A percentile compares a stretch with the other conserved stretches of the same genome.
phyloP scores from a whole-genome alignment of 2,888 invertebrate species.

The Spisula solida region DNA sequence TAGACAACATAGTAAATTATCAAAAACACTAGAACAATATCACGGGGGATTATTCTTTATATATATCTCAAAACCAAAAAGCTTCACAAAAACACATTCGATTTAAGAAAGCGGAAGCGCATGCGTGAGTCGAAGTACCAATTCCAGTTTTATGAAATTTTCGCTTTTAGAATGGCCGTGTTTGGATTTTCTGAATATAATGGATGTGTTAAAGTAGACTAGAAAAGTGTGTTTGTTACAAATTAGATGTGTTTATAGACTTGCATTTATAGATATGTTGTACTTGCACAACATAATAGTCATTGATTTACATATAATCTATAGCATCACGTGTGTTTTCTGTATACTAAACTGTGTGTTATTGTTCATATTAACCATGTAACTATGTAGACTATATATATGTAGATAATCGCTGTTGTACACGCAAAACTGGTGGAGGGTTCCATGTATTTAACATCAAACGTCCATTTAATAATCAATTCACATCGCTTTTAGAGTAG shows the following conservation, averaged over 20 bases:
- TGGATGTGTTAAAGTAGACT: background rate
- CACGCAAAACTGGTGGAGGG: conserved; percentile 10
- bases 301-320: background rate
- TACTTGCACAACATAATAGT: background rate
- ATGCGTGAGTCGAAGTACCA: background rate
- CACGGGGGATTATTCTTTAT: no score
- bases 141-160: no score
- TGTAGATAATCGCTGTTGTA: background rate
- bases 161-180: no score
- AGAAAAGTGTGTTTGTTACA: background rate
- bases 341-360: background rate
- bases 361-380: background rate
- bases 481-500: conserved; percentile 22
- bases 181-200: background rate
- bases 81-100: no score
- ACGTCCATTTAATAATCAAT: background rate
- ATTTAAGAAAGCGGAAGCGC: background rate
- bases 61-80: no score
- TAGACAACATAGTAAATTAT: no score
- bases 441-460: background rate
- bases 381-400: background rate
- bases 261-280: background rate
- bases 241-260: background rate
- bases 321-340: background rate
- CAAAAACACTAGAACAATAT: no score